phyloP scores from a whole-genome alignment of 1,140 invertebrate species.

The Cherax quadricarinatus region DNA sequence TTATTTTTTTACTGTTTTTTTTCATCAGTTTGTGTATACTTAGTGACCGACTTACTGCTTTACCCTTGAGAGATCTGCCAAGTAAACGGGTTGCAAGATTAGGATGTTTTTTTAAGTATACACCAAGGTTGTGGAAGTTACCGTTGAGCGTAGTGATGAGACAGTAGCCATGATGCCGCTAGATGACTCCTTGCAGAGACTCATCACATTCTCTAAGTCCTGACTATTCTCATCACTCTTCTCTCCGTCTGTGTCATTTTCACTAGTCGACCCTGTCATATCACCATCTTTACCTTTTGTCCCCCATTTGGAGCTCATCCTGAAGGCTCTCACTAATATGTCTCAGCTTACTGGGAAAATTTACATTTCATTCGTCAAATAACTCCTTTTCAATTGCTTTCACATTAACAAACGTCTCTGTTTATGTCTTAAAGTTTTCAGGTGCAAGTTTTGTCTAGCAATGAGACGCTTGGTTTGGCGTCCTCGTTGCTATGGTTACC shows the following conservation, averaged over 20 bases:
- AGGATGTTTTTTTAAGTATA: too few species aligned
- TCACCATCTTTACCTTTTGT: neutral
- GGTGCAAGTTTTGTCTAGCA: neutral
- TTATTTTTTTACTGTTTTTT: too few species aligned
- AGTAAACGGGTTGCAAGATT: too few species aligned
- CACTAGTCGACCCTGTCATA: neutral
- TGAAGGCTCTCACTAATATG: neutral
- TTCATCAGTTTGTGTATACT: too few species aligned
- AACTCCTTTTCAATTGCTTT: neutral
- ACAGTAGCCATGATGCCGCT: constrained; percentile 42
- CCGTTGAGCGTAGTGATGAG: constrained; percentile 27
- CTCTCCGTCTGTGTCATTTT: neutral
- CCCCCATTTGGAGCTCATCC: constrained; percentile 10
- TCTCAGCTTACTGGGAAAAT: neutral
- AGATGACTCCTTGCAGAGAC: constrained; percentile 30
- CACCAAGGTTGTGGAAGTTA: neutral
- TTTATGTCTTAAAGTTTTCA: neutral
- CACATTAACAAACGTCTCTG: neutral
- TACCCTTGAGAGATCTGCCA: too few species aligned
- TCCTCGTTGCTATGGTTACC: neutral
- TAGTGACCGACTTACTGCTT: too few species aligned
- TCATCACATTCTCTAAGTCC: constrained; percentile 3
- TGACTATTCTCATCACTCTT: neutral
- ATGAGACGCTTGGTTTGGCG: neutral
- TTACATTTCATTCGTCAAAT: neutral